Base-by-base conservation (phyloP, 2,797 vertebrate genomes). In the Loriculus beryllinus region DNA sequence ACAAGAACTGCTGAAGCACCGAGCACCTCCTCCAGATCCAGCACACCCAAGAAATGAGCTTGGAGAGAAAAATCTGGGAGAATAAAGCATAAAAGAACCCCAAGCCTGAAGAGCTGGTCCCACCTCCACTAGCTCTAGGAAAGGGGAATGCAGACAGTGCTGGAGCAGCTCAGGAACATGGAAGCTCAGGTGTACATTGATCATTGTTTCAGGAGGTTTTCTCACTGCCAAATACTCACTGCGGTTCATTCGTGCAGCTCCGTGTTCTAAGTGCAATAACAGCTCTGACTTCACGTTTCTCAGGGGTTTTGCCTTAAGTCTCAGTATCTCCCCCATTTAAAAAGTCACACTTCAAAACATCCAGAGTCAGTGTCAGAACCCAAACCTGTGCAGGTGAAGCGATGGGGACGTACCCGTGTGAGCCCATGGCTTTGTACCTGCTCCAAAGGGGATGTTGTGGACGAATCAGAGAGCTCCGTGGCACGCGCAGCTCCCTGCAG, bases 341-440 rank as follows among this genome's bases (percentile, higher is more conserved):
- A 85, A 74, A 43, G 60, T 13, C 71, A 23, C 42, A 15, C 40
- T 92, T 72, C 69, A 54, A 52, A 89, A 64, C 8, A 19, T 8
- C 16, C 12, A 14, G 10, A 37, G 21, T 12, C 47, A 17, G 39
- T 3, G 18, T 74, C 79, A 4, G 71, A 62, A 15, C 19, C 51
- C 82, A 48, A 37, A 16, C 10, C 14, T 1, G 2, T 0, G 20
- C 57, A 9, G 40, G 33, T 1, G 51, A 14, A 37, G 49, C 0
- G 0, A 26, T 1, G 11, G 47, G 71, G 17, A 48, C n/a, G 15
- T 16, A 47, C 19, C 68, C 31, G 68, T 1, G n/a, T 19, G 8
- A 56, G 39, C 12, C 42, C 2, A 1, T 0, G 18, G 60, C 83
- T 22, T 1, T 0, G 2, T 3, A 0, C 3, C 18, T 2, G 10